phyloP scores from a whole-genome alignment of 2,113 vertebrate genomes.

The Coturnix japonica region DNA sequence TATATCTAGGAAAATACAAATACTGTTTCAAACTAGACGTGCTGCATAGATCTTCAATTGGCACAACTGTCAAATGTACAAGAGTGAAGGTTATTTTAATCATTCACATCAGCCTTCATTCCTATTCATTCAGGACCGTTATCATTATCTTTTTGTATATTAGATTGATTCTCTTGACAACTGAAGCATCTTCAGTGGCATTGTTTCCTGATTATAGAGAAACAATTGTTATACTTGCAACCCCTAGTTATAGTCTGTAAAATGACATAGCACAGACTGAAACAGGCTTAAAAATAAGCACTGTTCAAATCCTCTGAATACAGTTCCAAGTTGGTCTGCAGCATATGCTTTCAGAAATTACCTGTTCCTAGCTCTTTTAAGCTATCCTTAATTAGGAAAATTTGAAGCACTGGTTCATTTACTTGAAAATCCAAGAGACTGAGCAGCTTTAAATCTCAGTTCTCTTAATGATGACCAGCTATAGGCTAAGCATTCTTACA shows the following conservation, averaged over 20 bases:
- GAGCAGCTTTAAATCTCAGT: neutral
- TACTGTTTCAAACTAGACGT: neutral
- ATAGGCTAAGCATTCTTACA: neutral
- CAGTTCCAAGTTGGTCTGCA: neutral
- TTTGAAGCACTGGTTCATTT: neutral
- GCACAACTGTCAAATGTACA: neutral
- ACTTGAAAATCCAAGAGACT: neutral
- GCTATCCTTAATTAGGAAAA: neutral
- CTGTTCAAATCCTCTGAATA: neutral
- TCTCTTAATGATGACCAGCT: neutral
- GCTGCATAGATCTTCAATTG: neutral
- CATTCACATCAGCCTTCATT: neutral
- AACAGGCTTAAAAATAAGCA: neutral
- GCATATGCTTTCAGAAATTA: neutral
- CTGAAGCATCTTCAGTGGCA: neutral
- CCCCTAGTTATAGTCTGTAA: neutral
- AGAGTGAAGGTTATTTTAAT: neutral
- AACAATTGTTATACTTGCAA: neutral
- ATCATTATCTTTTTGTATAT: neutral
- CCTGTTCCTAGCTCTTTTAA: neutral
- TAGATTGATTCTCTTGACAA: neutral
- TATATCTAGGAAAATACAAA: neutral
- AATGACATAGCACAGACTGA: neutral
- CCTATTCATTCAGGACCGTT: neutral
- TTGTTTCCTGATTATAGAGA: neutral